Base-by-base conservation (phyloP, 2,888 invertebrate species). In the Chydorus sphaericus region DNA sequence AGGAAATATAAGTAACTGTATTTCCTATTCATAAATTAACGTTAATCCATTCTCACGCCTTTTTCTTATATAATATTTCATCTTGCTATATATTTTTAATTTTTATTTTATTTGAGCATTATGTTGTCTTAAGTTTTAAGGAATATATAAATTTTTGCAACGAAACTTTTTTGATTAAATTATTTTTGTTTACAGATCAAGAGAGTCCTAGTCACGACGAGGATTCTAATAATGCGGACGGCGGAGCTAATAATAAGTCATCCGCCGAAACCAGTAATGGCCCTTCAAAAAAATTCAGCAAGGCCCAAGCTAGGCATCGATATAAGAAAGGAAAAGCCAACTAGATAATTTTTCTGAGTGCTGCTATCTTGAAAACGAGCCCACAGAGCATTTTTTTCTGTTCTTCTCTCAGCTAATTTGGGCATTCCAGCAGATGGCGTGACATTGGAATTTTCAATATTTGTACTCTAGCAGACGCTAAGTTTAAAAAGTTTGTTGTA, bases 221-320 rank as follows among this genome's bases (percentile, higher is more conserved):
- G 10, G 10, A 5, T 16, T 14, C 44, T 7, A 44, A 28, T n/a
- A n/a, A n/a, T n/a, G n/a, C n/a, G n/a, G n/a, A n/a, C n/a, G n/a
- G n/a, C n/a, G n/a, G n/a, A n/a, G n/a, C n/a, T n/a, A n/a, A n/a
- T n/a, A n/a, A n/a, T n/a, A n/a, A n/a, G n/a, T n/a, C n/a, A 37
- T 20, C 16, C 14, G 14, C 51, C 7, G 52, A 52, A 14, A 20
- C 14, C 6, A 14, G 33, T 33, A 36, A 51, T 31, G 16, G 20
- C 20, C 36, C 30, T n/a, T n/a, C n/a, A 37, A 52, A 36, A 33
- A 55, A 49, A 49, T 83, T 82, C 64, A 82, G 80, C 60, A 84
- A 83, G 72, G 83, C 83, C 4, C 83, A 84, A 69, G 83, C 83
- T 11, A 72, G 84, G 61, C 81, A 82, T 64, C 74, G 84, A 67